Conservation (phyloP, 2,797 vertebrate species). For the Macroramphosus scolopax region DNA sequence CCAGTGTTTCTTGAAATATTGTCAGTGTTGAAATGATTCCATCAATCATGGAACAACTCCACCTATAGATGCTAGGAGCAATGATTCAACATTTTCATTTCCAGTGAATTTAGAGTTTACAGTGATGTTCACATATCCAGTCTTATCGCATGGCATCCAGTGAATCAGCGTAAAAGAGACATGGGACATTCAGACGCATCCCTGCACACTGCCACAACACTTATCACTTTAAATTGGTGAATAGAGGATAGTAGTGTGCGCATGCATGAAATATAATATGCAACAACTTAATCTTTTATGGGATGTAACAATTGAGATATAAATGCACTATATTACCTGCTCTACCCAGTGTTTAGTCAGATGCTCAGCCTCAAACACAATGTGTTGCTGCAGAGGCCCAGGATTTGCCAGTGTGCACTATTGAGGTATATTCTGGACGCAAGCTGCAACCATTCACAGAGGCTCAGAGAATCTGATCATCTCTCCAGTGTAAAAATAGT, state of each 20-base stretch:
- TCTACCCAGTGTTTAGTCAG: slow-evolving; percentile 41
- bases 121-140: slow-evolving; percentile 63
- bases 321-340: slow-evolving; percentile 13
- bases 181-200: slow-evolving; percentile 7
- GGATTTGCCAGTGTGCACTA: slow-evolving; percentile 62
- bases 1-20: slow-evolving; percentile 68
- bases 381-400: slow-evolving; percentile 41
- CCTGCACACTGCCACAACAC: not conserved
- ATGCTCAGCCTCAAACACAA: slow-evolving; percentile 38
- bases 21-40: slow-evolving; percentile 58
- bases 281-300: slow-evolving; percentile 28
- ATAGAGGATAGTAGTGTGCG: not conserved
- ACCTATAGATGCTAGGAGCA: slow-evolving; percentile 36
- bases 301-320: slow-evolving; percentile 21
- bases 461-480: slow-evolving; percentile 35
- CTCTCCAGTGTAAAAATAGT: slow-evolving; percentile 54
- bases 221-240: not conserved
- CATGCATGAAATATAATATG: slow-evolving; percentile 2
- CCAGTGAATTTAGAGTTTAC: slow-evolving; percentile 65
- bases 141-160: slow-evolving; percentile 45
- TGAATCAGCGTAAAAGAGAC: slow-evolving; percentile 31
- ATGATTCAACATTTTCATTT: slow-evolving; percentile 48
- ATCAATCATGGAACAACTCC: slow-evolving; percentile 13
- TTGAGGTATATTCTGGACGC: slow-evolving; percentile 66
- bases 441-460: slow-evolving; percentile 44